A percentile compares a stretch with the other conserved stretches of the same genome.
phyloP scores from a whole-genome alignment of 1,140 invertebrate species.

The Trichonephila clavata region DNA sequence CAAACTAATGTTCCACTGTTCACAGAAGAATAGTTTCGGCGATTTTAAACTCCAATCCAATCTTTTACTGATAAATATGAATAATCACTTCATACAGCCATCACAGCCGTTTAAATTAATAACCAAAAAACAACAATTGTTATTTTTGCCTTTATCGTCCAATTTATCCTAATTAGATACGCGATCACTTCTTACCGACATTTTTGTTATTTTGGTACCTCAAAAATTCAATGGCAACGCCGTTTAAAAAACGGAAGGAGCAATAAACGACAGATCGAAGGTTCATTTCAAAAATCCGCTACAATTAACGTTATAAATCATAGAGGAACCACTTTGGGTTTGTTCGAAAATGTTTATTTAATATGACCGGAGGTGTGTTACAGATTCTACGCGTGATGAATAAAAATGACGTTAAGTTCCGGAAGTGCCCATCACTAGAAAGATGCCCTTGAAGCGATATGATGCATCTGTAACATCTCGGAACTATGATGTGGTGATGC shows the following conservation, averaged over 20 bases:
- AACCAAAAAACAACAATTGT: not conserved
- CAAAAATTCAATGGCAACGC: not conserved
- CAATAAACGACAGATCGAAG: not conserved
- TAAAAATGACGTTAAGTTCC: not conserved
- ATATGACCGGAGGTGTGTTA: not conserved
- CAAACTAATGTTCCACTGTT: not conserved
- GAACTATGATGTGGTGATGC: not conserved
- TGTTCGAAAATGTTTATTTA: not conserved
- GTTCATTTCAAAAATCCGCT: not conserved
- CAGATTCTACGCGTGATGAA: conserved; percentile 16
- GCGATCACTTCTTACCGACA: not conserved
- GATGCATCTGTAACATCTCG: not conserved
- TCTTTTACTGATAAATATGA: not conserved
- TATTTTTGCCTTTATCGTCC: not conserved
- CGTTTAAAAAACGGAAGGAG: not conserved
- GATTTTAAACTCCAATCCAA: not conserved
- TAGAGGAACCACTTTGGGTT: not conserved
- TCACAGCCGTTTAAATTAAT: not conserved
- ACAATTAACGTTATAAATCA: not conserved
- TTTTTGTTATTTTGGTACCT: not conserved
- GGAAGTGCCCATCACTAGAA: not conserved
- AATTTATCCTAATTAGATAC: not conserved
- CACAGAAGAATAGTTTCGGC: not conserved
- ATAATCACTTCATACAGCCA: not conserved
- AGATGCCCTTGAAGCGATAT: conserved; percentile 2